These are phyloP conservation scores for Panagrolaimus sp. DNA, from an alignment of 1,140 invertebrate genomes.

Conservation along the genomic window DNA sequence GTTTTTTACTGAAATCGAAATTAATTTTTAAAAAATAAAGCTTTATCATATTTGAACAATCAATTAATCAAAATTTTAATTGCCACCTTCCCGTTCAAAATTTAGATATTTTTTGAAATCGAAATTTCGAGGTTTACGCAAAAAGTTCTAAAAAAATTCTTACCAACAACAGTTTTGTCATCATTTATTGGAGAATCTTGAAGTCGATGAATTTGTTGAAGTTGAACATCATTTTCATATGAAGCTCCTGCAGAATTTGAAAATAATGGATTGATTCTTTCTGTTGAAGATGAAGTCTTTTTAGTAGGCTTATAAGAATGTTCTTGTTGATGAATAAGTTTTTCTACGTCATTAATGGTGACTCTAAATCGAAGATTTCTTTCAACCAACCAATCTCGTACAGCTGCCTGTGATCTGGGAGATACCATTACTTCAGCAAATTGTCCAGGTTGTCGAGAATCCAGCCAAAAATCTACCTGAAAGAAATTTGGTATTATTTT, in stretches of 20 bases:
- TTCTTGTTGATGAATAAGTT: not conserved
- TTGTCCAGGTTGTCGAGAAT: conserved; percentile 36
- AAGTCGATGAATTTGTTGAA: not conserved
- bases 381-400: conserved; percentile 30
- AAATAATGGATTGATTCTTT: no score
- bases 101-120: no score
- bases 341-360: conserved; percentile 27
- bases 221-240: no score
- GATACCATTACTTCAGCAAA: conserved; percentile 53
- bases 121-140: no score
- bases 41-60: no score
- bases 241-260: no score
- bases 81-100: no score
- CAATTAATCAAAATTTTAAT: no score
- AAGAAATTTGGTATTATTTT: not conserved
- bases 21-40: no score
- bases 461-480: conserved; percentile 54
- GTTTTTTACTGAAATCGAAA: no score
- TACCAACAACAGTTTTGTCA: not conserved
- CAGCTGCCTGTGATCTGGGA: conserved; percentile 13
- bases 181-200: conserved; percentile 10
- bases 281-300: no score
- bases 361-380: conserved; percentile 40
- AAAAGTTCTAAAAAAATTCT: no score
- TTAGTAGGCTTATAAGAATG: conserved; percentile 41